Conservation (phyloP, 2,888 invertebrate genomes). For the Lucinisca nassula region DNA sequence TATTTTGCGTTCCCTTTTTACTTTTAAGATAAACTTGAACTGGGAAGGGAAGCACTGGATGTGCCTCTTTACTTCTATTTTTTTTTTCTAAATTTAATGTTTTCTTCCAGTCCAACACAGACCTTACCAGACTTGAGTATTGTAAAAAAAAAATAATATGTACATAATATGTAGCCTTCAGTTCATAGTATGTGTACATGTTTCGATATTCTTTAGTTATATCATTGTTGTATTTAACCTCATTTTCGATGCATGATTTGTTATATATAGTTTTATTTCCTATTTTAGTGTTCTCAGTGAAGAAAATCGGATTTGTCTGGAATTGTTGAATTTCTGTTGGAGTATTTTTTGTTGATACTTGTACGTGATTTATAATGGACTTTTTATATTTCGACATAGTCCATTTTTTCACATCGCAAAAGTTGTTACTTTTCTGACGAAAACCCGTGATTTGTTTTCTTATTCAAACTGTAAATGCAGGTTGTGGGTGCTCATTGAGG, state of each 20-base stretch:
- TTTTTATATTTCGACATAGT: too few species aligned
- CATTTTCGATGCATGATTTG: background rate
- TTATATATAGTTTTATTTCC: too few species aligned
- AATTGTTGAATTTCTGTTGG: background rate
- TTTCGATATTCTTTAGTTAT: too few species aligned
- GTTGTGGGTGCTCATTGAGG: too few species aligned
- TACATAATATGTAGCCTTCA: background rate
- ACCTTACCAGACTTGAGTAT: background rate
- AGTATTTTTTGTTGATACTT: background rate
- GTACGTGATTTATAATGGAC: too few species aligned
- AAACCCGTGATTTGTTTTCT: too few species aligned
- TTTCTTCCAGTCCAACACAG: background rate
- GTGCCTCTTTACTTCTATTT: background rate
- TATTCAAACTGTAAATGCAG: too few species aligned
- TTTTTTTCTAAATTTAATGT: background rate
- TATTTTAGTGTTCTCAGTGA: background rate
- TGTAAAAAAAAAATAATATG: background rate
- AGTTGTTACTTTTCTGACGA: too few species aligned
- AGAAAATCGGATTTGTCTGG: background rate
- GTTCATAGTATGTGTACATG: background rate
- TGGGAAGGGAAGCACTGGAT: background rate
- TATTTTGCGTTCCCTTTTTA: background rate
- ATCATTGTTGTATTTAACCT: too few species aligned
- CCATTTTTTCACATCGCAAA: too few species aligned
- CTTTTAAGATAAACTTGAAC: background rate